phyloP scores from a whole-genome alignment of 2,797 vertebrate genomes.

The Crenichthys baileyi region DNA sequence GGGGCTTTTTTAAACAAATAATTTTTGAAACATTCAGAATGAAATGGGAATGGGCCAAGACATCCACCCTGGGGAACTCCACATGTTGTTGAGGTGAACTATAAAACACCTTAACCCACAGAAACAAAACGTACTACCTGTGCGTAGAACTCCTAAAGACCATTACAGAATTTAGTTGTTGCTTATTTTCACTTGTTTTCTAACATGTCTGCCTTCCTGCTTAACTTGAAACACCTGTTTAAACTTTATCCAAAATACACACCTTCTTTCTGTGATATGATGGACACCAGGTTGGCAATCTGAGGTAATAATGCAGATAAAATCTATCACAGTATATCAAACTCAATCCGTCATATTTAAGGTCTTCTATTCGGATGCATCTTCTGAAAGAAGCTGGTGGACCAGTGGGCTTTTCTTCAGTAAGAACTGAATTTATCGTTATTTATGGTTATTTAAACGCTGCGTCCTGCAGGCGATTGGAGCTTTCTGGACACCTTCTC shows the following conservation, averaged over 20 bases:
- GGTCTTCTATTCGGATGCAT: too few species aligned
- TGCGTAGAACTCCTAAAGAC: background rate
- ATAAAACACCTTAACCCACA: background rate
- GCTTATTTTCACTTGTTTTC: background rate
- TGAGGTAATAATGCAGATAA: background rate
- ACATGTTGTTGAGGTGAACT: background rate
- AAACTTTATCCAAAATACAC: background rate
- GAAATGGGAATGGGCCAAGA: background rate
- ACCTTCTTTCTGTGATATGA: background rate
- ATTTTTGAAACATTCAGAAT: background rate
- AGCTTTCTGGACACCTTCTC: too few species aligned
- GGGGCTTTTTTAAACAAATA: background rate
- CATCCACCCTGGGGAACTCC: background rate
- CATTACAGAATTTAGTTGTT: background rate
- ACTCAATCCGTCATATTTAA: too few species aligned
- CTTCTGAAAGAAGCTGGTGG: too few species aligned
- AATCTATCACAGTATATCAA: too few species aligned
- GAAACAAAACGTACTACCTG: background rate
- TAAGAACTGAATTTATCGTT: too few species aligned
- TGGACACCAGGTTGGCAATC: background rate
- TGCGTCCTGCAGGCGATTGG: too few species aligned
- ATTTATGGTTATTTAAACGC: too few species aligned
- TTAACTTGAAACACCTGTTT: background rate
- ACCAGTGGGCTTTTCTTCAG: too few species aligned
- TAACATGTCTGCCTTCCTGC: background rate